phyloP scores from a whole-genome alignment of 1,140 invertebrate species.

The Monomorium pharaonis region DNA sequence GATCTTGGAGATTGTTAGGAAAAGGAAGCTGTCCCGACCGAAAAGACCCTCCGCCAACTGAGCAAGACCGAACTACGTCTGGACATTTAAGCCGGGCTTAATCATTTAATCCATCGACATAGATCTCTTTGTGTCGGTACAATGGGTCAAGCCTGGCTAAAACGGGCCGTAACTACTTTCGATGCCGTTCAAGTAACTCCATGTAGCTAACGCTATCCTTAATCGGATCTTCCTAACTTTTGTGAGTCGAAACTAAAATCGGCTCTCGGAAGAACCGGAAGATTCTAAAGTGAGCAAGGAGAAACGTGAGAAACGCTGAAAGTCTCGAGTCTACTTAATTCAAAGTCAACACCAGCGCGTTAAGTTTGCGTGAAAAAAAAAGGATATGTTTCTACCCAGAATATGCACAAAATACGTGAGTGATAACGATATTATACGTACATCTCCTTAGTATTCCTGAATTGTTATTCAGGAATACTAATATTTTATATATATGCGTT shows the following conservation, averaged over 20 bases:
- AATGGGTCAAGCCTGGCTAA: slow-evolving; percentile 52
- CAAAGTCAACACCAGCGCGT: slow-evolving; percentile 29
- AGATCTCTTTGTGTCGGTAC: slow-evolving; percentile 64
- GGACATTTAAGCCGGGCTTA: slow-evolving; percentile 56
- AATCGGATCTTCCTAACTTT: slow-evolving; percentile 50
- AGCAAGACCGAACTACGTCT: slow-evolving; percentile 34
- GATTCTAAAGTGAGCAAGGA: slow-evolving; percentile 34
- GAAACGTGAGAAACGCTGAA: slow-evolving; percentile 24
- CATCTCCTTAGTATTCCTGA: too few species aligned
- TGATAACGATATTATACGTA: neutral
- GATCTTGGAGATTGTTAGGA: slow-evolving; percentile 15
- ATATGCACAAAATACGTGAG: neutral
- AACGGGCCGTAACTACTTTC: slow-evolving; percentile 61
- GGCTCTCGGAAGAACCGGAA: slow-evolving; percentile 29
- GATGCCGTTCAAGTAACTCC: slow-evolving; percentile 21
- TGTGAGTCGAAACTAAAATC: slow-evolving; percentile 49
- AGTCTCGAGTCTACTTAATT: slow-evolving; percentile 44
- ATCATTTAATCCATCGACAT: slow-evolving; percentile 65
- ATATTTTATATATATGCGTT: neutral
- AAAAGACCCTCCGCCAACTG: slow-evolving; percentile 22
- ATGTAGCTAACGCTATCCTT: slow-evolving; percentile 36
- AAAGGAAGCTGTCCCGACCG: slow-evolving; percentile 3
- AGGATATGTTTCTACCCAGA: neutral
- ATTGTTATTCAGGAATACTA: neutral
- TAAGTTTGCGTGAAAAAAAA: slow-evolving; percentile 11